Evolutionary conservation across 2,888 invertebrate genomes (phyloP), one percentile per base, ranked within the genome.

Genomic region (Neoitamus cyanurus): DNA sequence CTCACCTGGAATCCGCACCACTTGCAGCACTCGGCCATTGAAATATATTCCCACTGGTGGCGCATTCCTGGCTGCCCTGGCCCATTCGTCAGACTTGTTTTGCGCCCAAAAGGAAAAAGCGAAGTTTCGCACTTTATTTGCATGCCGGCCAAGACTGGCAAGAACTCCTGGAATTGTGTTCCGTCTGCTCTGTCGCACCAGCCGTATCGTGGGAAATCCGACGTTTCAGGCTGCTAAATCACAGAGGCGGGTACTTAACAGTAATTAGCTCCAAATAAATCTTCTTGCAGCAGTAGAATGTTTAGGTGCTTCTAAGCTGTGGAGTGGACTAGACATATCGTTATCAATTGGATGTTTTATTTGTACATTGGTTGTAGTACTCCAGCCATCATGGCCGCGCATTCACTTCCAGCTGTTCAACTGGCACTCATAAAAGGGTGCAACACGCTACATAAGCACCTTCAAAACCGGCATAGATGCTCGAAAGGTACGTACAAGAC

Each of bases 131-230:
- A 78, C 78, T 46, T 46, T 78, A 78, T 78, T 78, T 78, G 78
- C 78, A 78, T 78, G 58, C 78, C 58, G 31, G 31, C 7, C n/a
- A 15, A 20, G 34, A 78, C 31, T 58, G 20, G 78, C 20, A 58
- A 78, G 58, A 78, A 78, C 78, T 78, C n/a, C 78, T 78, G 78
- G 78, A 78, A 78, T 78, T 78, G 78, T 28, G 48, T n/a, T 48
- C 42, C 20, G 34, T 70, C 31, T 31, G 48, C 48, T 46, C 31
- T 15, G 30, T 58, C 78, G 48, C 78, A 58, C 78, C 48, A 78
- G 46, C 15, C 28, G 42, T 48, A 78, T 58, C 78, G 78, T 78
- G 78, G 48, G 78, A 78, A 78, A 15, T 48, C 48, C 48, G 31
- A n/a, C 1, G 13, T 15, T 15, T 20, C 31, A 13, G 28, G 42